Conservation (phyloP, 2,888 invertebrate species). For the Lumbricus terrestris region DNA sequence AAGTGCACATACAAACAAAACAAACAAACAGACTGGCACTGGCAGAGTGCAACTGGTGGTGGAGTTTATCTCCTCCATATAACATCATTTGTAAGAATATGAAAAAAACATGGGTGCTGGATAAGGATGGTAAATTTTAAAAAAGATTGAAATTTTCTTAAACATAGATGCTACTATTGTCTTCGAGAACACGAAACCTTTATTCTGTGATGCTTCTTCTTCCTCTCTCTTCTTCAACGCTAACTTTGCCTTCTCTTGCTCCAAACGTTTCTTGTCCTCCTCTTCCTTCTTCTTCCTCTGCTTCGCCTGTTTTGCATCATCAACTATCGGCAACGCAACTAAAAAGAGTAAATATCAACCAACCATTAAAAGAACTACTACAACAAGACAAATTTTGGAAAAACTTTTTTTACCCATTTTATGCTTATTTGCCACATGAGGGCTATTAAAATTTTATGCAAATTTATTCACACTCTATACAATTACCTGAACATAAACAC, state of each 20-base stretch:
- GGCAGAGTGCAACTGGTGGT: too few species aligned
- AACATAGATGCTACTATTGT: background rate
- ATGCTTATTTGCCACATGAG: too few species aligned
- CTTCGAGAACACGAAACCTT: background rate
- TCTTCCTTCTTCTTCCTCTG: conserved; percentile 22
- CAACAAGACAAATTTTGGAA: too few species aligned
- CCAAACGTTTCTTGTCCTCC: conserved; percentile 22
- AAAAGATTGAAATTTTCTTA: background rate
- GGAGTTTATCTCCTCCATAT: too few species aligned
- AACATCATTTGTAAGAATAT: background rate
- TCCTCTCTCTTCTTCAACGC: conserved; percentile 17
- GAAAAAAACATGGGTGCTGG: background rate
- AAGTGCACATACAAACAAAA: too few species aligned
- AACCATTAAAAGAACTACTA: background rate
- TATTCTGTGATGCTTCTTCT: conserved; percentile 18
- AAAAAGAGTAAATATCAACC: background rate
- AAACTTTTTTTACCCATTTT: too few species aligned
- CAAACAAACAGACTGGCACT: too few species aligned
- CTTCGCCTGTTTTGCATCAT: conserved; percentile 7
- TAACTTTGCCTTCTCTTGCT: conserved; percentile 28
- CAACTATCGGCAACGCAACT: background rate
- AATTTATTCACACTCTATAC: background rate
- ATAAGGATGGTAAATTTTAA: background rate
- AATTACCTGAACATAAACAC: background rate
- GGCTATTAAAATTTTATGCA: too few species aligned